These are phyloP conservation scores for Xenops minutus DNA, from an alignment of 2,797 vertebrate species.

Conservation along the genomic window DNA sequence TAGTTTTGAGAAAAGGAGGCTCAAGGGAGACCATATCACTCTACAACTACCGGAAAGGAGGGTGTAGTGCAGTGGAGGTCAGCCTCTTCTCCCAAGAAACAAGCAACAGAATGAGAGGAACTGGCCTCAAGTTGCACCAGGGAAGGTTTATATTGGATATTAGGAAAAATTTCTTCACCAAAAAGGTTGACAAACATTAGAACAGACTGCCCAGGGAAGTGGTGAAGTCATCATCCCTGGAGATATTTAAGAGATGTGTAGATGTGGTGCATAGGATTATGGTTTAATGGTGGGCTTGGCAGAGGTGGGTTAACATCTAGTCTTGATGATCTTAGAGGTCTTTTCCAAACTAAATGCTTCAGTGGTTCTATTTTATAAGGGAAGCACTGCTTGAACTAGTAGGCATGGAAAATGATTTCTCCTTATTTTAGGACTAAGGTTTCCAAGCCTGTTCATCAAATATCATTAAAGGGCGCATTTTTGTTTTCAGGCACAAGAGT, in stretches of 20 bases:
- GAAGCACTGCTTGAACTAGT: background rate
- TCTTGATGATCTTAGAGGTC: background rate
- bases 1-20: background rate
- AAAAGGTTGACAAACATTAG: background rate
- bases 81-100: background rate
- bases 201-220: background rate
- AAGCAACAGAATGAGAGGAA: background rate
- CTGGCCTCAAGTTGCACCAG: background rate
- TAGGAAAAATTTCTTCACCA: background rate
- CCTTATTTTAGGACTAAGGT: background rate
- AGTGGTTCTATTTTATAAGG: background rate
- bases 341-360: background rate
- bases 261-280: fast-evolving
- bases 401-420: background rate
- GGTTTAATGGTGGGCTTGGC: background rate
- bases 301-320: background rate
- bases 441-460: background rate
- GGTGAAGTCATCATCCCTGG: background rate
- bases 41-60: background rate
- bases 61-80: fast-evolving
- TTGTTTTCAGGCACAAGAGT: background rate
- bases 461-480: background rate
- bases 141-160: background rate
- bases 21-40: background rate
- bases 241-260: background rate